Conservation (phyloP, 1,140 invertebrate genomes). For the Megathymus violae region DNA sequence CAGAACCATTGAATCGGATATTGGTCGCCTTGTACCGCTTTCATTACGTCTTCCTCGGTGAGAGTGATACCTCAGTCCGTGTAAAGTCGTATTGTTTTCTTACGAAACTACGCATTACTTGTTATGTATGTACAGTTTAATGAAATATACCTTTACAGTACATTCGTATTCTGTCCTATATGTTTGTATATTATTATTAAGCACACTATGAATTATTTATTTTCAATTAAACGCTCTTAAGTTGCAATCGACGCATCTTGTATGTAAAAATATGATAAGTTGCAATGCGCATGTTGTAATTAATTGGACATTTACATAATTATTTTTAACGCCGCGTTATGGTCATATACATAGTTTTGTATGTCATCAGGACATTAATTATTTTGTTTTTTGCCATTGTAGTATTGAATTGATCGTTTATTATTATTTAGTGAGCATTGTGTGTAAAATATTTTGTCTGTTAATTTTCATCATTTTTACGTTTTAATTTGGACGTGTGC, state of each 20-base stretch:
- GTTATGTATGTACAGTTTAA: conserved; percentile 40
- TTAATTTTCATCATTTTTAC: background rate
- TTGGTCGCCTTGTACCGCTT: too few relatives aligned
- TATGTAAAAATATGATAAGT: conserved; percentile 12
- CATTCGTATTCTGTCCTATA: conserved; percentile 11
- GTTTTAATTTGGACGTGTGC: background rate
- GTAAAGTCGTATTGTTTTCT: conserved; percentile 1
- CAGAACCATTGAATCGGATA: too few relatives aligned
- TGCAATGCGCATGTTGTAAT: conserved; percentile 2
- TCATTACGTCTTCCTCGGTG: background rate
- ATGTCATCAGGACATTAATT: conserved; percentile 7
- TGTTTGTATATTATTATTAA: conserved; percentile 13
- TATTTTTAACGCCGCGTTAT: background rate
- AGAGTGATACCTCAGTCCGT: background rate
- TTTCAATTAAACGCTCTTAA: conserved; percentile 9
- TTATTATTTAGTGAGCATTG: background rate
- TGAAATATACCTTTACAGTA: conserved; percentile 35
- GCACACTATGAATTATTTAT: conserved; percentile 14
- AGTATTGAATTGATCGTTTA: background rate
- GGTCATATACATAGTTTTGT: background rate
- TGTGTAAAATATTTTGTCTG: background rate
- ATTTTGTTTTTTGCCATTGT: background rate
- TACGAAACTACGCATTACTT: background rate
- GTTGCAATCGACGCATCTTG: conserved; percentile 17
- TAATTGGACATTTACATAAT: conserved; percentile 13